Evolutionary conservation across 64 coral and sea anemone species (phyloP).

Genomic region (Actinia tenebrosa): DNA sequence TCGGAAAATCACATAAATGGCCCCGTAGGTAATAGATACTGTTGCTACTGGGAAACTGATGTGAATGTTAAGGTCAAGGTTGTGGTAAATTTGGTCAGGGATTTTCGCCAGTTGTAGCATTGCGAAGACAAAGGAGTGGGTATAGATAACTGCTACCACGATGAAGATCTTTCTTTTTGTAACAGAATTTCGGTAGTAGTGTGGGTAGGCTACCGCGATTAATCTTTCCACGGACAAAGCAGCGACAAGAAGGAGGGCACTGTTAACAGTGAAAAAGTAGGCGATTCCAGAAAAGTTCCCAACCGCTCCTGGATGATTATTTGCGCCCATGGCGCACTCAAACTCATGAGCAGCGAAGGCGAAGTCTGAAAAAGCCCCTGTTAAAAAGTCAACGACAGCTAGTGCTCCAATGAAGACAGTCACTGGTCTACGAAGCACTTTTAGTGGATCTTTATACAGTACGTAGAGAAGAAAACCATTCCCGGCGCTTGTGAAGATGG

Average conservation of each 20-base stretch:
- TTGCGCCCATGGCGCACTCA: neutral
- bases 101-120: slow-evolving; percentile 26
- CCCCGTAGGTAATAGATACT: no score
- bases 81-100: slow-evolving; percentile 28
- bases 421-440: slow-evolving; percentile 29
- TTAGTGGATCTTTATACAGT: slow-evolving; percentile 33
- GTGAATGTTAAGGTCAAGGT: slow-evolving; percentile 28
- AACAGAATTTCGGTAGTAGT: no score
- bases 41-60: slow-evolving; percentile 24
- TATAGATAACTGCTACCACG: neutral
- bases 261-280: no score
- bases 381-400: slow-evolving; percentile 32
- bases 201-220: no score
- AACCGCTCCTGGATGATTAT: no score
- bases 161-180: neutral
- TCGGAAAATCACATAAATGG: no score
- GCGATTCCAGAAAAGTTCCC: no score
- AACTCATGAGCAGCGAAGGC: slow-evolving; percentile 8
- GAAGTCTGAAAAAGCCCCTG: neutral
- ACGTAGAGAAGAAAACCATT: slow-evolving; percentile 48
- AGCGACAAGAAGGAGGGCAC: no score
- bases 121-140: slow-evolving; percentile 20
- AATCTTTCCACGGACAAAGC: no score
- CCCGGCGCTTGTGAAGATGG: neutral
- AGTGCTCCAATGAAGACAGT: slow-evolving; percentile 34